Evolutionary conservation across 1,140 invertebrate species (phyloP), one percentile per base, ranked within the genome.

Genomic region (Akabosia matsudoensis): DNA sequence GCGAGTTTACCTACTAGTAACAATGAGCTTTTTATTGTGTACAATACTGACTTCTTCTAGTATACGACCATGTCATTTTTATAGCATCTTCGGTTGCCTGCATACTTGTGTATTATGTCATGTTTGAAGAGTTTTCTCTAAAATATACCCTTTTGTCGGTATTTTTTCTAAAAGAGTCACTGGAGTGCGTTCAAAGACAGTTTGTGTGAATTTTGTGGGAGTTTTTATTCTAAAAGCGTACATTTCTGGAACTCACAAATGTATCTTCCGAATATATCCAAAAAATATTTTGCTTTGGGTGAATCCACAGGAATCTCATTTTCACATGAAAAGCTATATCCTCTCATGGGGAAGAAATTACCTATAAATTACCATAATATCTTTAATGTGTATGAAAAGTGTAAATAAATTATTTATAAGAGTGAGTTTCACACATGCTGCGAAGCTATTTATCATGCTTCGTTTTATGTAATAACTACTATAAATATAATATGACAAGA

Each of bases 221-320:
- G 31, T 67, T 67, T n/a, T 67, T 67, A n/a, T 30, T 30, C 24
- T 10, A 67, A 2, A 67, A 24, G 3, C 61, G 24, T 56, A 67
- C 61, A 67, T 67, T 67, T 30, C 61, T 30, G 61, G 61, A 67
- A 67, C 61, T 13, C 61, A 67, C 30, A 61, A 10, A 61, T n/a
- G 14, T 24, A 61, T 61, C 10, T 30, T 30, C 10, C 7, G 24
- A 13, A 56, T 3, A 67, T 67, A 24, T n/a, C 61, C 61, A 67
- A 67, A 67, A 67, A 67, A n/a, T n/a, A n/a, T n/a, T n/a, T 67
- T 67, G 26, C 37, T 10, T 7, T 67, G 61, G 61, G 30, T 67
- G 61, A 67, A 67, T 67, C 61, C 61, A 31, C 61, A 67, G 61
- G 61, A 67, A 67, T 67, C 61, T 22, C 61, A 67, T 67, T 67